These are phyloP conservation scores for Vidua chalybeata DNA, from an alignment of 2,113 vertebrate species.

Conservation along the genomic window DNA sequence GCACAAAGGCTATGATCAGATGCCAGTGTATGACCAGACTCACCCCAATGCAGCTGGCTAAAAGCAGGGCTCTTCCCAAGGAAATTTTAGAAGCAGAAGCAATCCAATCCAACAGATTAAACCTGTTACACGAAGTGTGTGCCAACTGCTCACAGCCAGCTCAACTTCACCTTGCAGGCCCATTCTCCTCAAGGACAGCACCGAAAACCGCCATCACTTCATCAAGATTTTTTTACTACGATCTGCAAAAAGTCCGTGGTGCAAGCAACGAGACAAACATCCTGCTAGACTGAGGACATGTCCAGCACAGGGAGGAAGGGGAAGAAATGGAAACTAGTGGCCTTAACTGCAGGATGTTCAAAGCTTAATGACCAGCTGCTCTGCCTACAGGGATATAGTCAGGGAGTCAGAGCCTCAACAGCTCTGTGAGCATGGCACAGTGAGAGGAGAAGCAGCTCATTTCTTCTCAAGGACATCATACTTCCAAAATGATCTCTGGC, in stretches of 20 bases:
- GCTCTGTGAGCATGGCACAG: accelerated
- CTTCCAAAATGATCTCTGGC: not conserved
- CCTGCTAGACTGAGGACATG: not conserved
- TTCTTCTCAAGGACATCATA: not conserved
- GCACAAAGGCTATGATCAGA: not conserved
- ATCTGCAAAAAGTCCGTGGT: accelerated
- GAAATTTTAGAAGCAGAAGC: not conserved
- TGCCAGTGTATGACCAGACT: accelerated
- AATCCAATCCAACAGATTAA: not conserved
- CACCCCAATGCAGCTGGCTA: not conserved
- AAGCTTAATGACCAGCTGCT: accelerated
- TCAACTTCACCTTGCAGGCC: accelerated
- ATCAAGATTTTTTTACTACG: not conserved
- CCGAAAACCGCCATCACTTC: accelerated
- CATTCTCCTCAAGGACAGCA: not conserved
- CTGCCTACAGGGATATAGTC: not conserved
- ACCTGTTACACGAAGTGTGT: accelerated
- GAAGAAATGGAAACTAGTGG: not conserved
- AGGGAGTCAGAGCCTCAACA: not conserved
- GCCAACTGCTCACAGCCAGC: accelerated
- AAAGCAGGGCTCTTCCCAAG: not conserved
- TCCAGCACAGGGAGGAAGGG: not conserved
- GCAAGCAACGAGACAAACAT: not conserved
- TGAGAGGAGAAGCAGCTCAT: not conserved
- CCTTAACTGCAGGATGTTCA: not conserved